phyloP scores from a whole-genome alignment of 2,113 vertebrate species.

The Ptilonorhynchus violaceus region DNA sequence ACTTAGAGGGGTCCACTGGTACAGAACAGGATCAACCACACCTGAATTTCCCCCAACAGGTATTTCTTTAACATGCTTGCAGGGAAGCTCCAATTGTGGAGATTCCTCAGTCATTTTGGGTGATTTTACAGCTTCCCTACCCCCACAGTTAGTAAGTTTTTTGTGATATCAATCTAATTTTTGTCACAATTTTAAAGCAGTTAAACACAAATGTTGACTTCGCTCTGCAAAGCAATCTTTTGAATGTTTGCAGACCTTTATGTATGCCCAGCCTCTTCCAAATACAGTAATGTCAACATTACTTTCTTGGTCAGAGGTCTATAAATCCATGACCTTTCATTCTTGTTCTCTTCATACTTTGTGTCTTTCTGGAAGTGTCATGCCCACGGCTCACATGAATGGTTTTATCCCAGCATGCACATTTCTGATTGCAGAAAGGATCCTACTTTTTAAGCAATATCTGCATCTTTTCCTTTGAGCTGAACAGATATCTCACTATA shows the following conservation, averaged over 20 bases:
- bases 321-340: background rate
- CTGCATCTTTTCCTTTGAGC: constrained; percentile 57
- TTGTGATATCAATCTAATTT: background rate
- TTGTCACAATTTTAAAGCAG: background rate
- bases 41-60: background rate
- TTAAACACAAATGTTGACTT: background rate
- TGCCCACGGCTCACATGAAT: background rate
- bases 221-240: background rate
- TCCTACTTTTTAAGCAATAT: constrained; percentile 49
- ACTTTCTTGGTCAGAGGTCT: background rate
- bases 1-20: background rate
- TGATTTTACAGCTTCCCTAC: background rate
- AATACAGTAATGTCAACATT: background rate
- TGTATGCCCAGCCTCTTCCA: background rate
- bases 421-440: constrained; percentile 9
- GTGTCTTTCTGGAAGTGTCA: background rate
- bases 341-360: background rate
- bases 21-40: background rate
- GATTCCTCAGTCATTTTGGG: background rate
- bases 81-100: background rate
- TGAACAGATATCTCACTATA: constrained; percentile 63
- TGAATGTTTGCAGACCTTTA: background rate
- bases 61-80: background rate
- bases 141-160: background rate
- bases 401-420: constrained; percentile 6